phyloP scores from a whole-genome alignment of 2,888 invertebrate genomes.

The Steinernema carpocapsae region DNA sequence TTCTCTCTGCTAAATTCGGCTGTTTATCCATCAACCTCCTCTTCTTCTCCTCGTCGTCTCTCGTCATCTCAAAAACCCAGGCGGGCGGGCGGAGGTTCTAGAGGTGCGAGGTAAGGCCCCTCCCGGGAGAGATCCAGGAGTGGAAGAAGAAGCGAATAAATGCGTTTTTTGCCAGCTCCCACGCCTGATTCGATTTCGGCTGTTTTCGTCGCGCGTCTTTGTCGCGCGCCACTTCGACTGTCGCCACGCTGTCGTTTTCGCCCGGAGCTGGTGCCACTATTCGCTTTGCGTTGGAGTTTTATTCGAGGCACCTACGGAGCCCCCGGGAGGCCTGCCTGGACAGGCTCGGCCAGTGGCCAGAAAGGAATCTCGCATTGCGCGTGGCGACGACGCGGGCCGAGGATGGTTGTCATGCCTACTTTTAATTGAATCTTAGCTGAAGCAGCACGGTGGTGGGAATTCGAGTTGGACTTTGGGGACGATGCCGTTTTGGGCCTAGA shows the following conservation, averaged over 20 bases:
- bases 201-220: slow-evolving; percentile 30
- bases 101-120: slow-evolving; percentile 5
- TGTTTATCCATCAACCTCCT: too few species aligned
- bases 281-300: neutral
- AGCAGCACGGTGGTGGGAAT: neutral
- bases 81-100: neutral
- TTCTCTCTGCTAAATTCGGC: too few species aligned
- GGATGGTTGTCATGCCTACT: slow-evolving; percentile 20
- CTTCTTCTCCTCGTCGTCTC: too few species aligned
- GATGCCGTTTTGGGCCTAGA: neutral
- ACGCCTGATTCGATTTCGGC: slow-evolving; percentile 32
- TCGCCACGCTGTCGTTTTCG: neutral
- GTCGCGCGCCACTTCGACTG: slow-evolving; percentile 22
- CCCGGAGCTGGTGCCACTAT: neutral
- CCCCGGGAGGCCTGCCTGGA: neutral
- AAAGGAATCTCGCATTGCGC: neutral
- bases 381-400: neutral
- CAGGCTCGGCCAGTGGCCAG: neutral
- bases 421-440: slow-evolving; percentile 27
- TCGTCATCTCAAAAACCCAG: too few species aligned
- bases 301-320: neutral
- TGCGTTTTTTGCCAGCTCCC: slow-evolving; percentile 11
- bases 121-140: neutral
- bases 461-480: neutral
- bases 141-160: slow-evolving; percentile 16